These are phyloP conservation scores for Itoplectis maculator DNA, from an alignment of 2,888 invertebrate genomes.

Conservation along the genomic window DNA sequence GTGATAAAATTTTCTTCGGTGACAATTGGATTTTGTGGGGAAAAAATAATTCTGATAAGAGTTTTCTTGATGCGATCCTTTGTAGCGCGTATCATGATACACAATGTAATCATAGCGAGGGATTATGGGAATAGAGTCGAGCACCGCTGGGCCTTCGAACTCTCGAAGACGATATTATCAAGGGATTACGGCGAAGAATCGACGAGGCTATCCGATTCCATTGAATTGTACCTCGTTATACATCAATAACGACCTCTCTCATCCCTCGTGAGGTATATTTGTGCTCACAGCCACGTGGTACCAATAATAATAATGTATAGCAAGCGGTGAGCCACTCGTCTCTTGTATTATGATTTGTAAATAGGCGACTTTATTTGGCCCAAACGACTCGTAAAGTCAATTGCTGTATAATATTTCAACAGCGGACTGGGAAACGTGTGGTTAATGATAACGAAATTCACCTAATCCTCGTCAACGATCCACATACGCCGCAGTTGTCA, in stretches of 20 bases:
- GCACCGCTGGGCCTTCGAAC: slow-evolving; percentile 22
- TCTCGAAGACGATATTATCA: background rate
- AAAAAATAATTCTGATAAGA: background rate
- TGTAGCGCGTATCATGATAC: background rate
- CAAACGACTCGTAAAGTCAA: background rate
- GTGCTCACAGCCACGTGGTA: background rate
- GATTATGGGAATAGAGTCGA: slow-evolving; percentile 30
- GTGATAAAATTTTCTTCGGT: background rate
- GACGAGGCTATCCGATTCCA: slow-evolving; percentile 50
- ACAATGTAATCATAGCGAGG: slow-evolving; percentile 8
- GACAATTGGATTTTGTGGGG: background rate
- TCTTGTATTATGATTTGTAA: background rate
- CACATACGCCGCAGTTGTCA: background rate
- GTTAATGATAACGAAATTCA: slow-evolving; percentile 37
- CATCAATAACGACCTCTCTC: slow-evolving; percentile 8
- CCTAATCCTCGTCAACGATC: background rate
- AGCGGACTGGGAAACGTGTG: background rate
- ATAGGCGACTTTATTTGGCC: background rate
- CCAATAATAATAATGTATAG: background rate
- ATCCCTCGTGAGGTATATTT: background rate
- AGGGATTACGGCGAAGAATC: slow-evolving; percentile 25
- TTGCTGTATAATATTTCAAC: slow-evolving; percentile 23
- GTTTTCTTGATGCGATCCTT: background rate
- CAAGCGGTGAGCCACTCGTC: background rate
- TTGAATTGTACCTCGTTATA: slow-evolving; percentile 40